Conservation (phyloP, 1,140 invertebrate genomes). For the Meloidogyne floridensis region DNA sequence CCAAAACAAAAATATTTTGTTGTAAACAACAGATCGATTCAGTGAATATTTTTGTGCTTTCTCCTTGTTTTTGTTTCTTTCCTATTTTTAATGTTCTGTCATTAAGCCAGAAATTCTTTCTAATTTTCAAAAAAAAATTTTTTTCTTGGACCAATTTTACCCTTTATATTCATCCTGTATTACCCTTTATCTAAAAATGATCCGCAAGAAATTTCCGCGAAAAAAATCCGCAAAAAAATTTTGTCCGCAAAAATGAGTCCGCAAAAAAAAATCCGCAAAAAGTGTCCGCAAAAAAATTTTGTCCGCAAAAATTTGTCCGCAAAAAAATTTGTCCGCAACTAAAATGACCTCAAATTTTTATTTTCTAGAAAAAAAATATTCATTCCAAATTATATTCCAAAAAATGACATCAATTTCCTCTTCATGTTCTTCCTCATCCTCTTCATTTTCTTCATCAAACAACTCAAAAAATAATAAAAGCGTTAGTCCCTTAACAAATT, state of each 20-base stretch:
- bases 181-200: too few species aligned
- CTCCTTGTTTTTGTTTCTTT: not conserved
- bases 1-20: not conserved
- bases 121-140: not conserved
- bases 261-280: too few species aligned
- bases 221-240: too few species aligned
- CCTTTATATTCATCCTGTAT: too few species aligned
- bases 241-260: too few species aligned
- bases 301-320: too few species aligned
- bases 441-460: not conserved
- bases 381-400: not conserved
- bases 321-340: too few species aligned
- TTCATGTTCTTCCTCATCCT: not conserved
- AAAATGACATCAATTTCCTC: not conserved
- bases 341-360: too few species aligned
- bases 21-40: slow-evolving; percentile 3
- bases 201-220: too few species aligned
- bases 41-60: not conserved
- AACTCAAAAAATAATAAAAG: not conserved
- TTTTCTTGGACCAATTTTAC: too few species aligned
- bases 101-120: not conserved
- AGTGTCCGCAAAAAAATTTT: too few species aligned
- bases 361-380: not conserved
- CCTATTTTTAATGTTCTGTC: not conserved
- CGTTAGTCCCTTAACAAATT: not conserved